Base-by-base conservation (phyloP, 1,140 invertebrate genomes). In the Goniozus legneri region DNA sequence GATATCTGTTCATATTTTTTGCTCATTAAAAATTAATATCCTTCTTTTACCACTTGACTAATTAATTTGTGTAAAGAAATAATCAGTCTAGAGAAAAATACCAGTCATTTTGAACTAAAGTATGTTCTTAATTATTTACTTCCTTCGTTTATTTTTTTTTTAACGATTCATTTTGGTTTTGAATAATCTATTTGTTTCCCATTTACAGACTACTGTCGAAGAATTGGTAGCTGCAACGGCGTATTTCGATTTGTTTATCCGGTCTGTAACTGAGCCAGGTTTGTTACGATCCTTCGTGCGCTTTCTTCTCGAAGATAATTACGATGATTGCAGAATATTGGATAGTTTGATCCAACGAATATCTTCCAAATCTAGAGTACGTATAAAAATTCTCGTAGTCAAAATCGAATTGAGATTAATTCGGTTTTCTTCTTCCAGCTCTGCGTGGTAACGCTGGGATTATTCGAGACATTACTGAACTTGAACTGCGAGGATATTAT, bases 401-500 rank as follows among this genome's bases (percentile, higher is more conserved):
- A 42, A 35, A 39, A 33, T 30, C 21, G 15, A 31, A 10, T 20
- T 3, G 20, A n/a, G 30, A 38, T 27, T 41, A 44, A 36, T 19
- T 36, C 21, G 4, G 4, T 27, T 27, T 45, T 24, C 14, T 54
- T 64, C 60, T 78, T 80, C 45, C 78, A 95, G 87, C 75, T 98
- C 7, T 92, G 90, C 54, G 80, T 97, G 50, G 91, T 96, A 2
- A 93, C 94, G 0, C 70, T 98, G 52, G 86, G 90, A 0, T 65
- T 98, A 7, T 92, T 98, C 67, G 87, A 93, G 70, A 95, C 93
- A 0, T 73, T 98, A 41, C 78, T 98, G 18, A 86, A 93, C 60
- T 75, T 98, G 32, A 92, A 96, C 67, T 97, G 92, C 74, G 96
- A 98, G 77, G 96, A 98, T 71, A 82, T 97, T n/a, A 93, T 97